Percentiles rank a stretch among this genome's conserved stretches.
phyloP scores from a whole-genome alignment of 1,140 invertebrate genomes.

The Tetragonula clypearis region DNA sequence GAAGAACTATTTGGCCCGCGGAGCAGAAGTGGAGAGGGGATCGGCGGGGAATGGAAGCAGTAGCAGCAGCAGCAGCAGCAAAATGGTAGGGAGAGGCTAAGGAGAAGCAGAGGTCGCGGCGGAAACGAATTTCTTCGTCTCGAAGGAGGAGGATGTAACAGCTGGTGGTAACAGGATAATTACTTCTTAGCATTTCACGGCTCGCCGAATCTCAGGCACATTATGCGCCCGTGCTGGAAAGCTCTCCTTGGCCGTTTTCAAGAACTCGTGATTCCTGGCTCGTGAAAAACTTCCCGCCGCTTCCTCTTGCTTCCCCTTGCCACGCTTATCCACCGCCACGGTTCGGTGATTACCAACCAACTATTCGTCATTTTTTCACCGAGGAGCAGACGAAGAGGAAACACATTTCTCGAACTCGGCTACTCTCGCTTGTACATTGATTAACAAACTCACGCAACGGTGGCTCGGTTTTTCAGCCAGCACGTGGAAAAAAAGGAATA shows the following conservation, averaged over 20 bases:
- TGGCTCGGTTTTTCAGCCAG: too few species aligned
- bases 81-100: too few species aligned
- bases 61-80: too few species aligned
- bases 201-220: conserved; percentile 53
- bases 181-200: conserved; percentile 65
- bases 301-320: not conserved
- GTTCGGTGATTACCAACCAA: conserved; percentile 9
- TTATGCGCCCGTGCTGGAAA: conserved; percentile 50
- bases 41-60: too few species aligned
- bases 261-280: conserved; percentile 29
- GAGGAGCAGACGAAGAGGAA: not conserved
- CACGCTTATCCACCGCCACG: not conserved
- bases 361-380: conserved; percentile 20
- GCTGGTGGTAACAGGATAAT: conserved; percentile 60
- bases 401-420: not conserved
- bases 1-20: not conserved
- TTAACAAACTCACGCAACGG: not conserved
- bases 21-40: too few species aligned
- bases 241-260: conserved; percentile 13
- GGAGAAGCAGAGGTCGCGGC: not conserved
- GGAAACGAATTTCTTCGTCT: conserved; percentile 55
- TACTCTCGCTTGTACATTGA: not conserved
- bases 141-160: conserved; percentile 53
- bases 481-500: not conserved
- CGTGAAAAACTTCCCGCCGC: conserved; percentile 24